A percentile compares a stretch with the other conserved stretches of the same genome.
These are phyloP conservation scores for Proteles cristata DNA, from an alignment of 2,113 vertebrate species.

Conservation along the genomic window DNA sequence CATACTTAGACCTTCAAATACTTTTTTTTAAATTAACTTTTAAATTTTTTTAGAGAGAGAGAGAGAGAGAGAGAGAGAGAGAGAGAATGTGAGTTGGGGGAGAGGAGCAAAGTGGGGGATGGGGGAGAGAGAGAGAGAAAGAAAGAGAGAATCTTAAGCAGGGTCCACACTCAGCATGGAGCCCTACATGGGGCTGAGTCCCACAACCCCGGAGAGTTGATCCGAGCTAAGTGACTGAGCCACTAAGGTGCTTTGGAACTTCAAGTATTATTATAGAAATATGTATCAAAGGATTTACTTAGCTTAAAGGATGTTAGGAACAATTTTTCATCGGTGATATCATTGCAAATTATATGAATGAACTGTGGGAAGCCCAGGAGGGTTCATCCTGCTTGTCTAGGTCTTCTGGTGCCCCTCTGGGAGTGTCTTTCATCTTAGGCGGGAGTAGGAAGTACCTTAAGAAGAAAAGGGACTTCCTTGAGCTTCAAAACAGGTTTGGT, in stretches of 20 bases:
- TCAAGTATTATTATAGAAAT: background rate
- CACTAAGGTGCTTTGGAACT: background rate
- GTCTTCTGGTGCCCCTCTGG: background rate
- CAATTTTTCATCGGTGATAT: background rate
- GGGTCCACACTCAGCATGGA: no score
- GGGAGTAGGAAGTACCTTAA: background rate
- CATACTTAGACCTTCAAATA: background rate
- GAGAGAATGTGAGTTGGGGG: no score
- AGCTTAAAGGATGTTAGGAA: background rate
- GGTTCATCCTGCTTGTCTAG: background rate
- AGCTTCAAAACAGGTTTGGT: background rate
- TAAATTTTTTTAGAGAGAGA: no score
- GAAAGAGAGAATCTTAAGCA: no score
- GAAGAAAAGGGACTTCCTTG: background rate
- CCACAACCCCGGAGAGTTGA: no score
- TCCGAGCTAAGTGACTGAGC: no score
- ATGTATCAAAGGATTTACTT: background rate
- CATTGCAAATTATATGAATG: background rate
- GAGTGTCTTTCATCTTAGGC: background rate
- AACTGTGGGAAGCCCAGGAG: background rate
- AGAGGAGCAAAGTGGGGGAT: no score
- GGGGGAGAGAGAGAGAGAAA: no score
- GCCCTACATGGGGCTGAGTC: no score
- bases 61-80: no score
- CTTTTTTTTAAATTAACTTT: background rate